Conservation (phyloP, 2,888 invertebrate genomes). For the Orgyia antiqua region DNA sequence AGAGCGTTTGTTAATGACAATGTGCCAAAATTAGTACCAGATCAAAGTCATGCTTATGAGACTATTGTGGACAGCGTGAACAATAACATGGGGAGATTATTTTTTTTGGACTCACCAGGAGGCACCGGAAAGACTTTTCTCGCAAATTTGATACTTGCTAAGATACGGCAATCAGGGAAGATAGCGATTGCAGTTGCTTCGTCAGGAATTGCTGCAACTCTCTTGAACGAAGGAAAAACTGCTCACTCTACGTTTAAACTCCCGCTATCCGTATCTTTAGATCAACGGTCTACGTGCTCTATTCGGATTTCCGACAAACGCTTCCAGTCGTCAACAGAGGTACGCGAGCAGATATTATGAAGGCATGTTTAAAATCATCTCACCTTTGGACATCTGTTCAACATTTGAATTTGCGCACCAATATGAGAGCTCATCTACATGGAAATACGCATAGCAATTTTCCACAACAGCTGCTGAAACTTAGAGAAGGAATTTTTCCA, state of each 20-base stretch:
- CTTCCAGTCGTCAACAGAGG: conserved; percentile 1
- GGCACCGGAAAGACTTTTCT: conserved; percentile 1
- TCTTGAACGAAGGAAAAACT: not conserved
- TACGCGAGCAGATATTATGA: conserved; percentile 8
- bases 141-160: conserved; percentile 2
- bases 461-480: conserved; percentile 22
- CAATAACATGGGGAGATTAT: not conserved
- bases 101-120: not conserved
- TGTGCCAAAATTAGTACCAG: no score
- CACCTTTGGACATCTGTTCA: conserved; percentile 10
- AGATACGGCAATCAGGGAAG: conserved; percentile 3
- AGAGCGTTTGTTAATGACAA: no score
- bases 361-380: conserved; percentile 12
- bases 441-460: conserved; percentile 18
- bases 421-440: conserved; percentile 25
- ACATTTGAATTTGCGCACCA: conserved; percentile 15
- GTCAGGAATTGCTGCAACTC: conserved; percentile 1
- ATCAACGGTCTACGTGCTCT: conserved; percentile 3
- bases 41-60: not conserved
- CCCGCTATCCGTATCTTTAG: not conserved
- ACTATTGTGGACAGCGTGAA: not conserved
- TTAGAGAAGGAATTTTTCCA: conserved; percentile 21
- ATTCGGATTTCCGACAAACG: conserved; percentile 13
- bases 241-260: conserved; percentile 1
- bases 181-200: conserved; percentile 1